These are phyloP conservation scores for Lithophane semibrunnea DNA, from an alignment of 2,888 invertebrate genomes.

Conservation along the genomic window DNA sequence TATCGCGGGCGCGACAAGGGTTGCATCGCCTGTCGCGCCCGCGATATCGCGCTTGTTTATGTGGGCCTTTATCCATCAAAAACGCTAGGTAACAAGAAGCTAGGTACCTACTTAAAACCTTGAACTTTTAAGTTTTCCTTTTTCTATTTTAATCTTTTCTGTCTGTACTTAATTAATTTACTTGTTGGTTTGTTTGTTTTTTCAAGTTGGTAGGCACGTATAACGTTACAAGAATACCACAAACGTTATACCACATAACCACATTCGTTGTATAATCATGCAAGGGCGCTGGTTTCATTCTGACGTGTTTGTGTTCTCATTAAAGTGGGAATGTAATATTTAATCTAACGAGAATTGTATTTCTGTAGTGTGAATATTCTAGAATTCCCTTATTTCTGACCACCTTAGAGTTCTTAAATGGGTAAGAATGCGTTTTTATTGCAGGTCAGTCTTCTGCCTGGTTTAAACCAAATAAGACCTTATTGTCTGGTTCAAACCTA, in stretches of 20 bases:
- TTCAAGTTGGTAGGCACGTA: background rate
- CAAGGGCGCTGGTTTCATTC: slow-evolving; percentile 23
- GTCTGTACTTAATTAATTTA: slow-evolving; percentile 1
- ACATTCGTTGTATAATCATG: slow-evolving; percentile 13
- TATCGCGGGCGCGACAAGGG: too few relatives aligned
- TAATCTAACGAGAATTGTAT: background rate
- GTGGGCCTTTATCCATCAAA: background rate
- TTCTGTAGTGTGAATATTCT: background rate
- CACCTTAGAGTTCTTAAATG: background rate
- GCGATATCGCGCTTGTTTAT: too few relatives aligned
- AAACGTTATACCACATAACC: slow-evolving; percentile 39
- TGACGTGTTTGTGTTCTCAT: slow-evolving; percentile 24
- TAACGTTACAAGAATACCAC: slow-evolving; percentile 43
- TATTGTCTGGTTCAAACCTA: too few relatives aligned
- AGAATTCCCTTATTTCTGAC: background rate
- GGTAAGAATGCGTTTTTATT: too few relatives aligned
- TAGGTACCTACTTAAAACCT: background rate
- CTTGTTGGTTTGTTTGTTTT: slow-evolving; percentile 10
- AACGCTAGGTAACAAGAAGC: background rate
- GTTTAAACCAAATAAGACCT: too few relatives aligned
- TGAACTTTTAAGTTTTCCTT: background rate
- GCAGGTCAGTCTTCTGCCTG: too few relatives aligned
- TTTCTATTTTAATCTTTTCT: background rate
- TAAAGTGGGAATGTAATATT: slow-evolving; percentile 6
- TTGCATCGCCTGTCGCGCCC: too few relatives aligned